phyloP scores from a whole-genome alignment of 2,113 vertebrate genomes.

The Rhagologus leucostigma region DNA sequence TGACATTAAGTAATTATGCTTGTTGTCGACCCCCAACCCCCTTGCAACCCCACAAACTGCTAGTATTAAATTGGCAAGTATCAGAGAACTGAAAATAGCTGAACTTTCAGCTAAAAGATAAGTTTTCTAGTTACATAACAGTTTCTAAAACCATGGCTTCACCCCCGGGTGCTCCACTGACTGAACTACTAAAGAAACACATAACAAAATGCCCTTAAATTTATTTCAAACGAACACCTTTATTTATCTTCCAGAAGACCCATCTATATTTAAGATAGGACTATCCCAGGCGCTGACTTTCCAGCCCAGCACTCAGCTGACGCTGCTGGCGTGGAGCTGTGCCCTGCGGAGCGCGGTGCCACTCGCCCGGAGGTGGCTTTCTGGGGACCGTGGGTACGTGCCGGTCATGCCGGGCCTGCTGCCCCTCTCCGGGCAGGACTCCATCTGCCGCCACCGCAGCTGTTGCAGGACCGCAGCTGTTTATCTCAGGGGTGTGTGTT shows the following conservation, averaged over 20 bases:
- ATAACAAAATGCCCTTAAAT: not conserved
- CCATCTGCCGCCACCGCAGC: not conserved
- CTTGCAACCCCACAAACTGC: not conserved
- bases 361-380: not conserved
- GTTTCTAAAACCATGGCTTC: not conserved
- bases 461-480: not conserved
- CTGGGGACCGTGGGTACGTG: not conserved
- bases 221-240: not conserved
- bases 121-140: not conserved
- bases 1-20: not conserved
- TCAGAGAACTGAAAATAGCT: not conserved
- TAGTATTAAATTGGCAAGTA: not conserved
- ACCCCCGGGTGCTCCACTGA: not conserved
- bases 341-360: not conserved
- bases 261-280: not conserved
- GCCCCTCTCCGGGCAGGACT: not conserved
- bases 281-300: not conserved
- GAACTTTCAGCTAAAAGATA: not conserved
- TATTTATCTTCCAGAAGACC: not conserved
- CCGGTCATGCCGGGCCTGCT: not conserved
- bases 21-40: fast-evolving
- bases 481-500: not conserved
- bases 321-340: not conserved
- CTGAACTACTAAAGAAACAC: not conserved
- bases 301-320: not conserved